Conservation (phyloP, 2,113 vertebrate species). For the Myxocyprinus asiaticus region DNA sequence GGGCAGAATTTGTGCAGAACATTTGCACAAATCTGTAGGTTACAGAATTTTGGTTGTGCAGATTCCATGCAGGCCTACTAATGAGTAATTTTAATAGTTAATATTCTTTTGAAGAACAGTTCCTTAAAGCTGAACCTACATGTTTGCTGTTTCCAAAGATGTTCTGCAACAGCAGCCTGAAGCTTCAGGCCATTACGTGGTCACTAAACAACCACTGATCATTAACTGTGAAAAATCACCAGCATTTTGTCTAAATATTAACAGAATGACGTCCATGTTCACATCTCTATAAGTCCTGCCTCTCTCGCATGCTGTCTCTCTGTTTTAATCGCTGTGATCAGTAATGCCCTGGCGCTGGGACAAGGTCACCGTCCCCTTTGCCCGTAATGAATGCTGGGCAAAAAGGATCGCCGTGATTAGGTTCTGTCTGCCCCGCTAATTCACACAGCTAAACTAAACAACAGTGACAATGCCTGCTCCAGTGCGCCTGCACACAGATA, state of each 20-base stretch:
- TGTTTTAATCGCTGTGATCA: background rate
- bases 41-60: no score
- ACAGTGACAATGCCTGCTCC: background rate
- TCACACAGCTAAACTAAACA: constrained; percentile 6
- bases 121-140: background rate
- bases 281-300: background rate
- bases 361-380: constrained; percentile 24
- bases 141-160: background rate
- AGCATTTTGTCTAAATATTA: constrained; percentile 26
- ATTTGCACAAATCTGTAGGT: no score
- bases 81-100: background rate
- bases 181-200: constrained; percentile 11
- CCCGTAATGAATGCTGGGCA: constrained; percentile 16
- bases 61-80: background rate
- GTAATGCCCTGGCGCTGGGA: background rate
- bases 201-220: constrained; percentile 39
- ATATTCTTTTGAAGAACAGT: background rate
- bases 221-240: constrained; percentile 30
- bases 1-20: no score
- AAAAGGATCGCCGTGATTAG: constrained; percentile 7
- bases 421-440: constrained; percentile 14
- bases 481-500: background rate
- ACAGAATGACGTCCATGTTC: background rate
- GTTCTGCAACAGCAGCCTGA: constrained; percentile 12
- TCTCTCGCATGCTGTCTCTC: background rate